Percentiles rank a stretch among this genome's conserved stretches.
phyloP scores from a whole-genome alignment of 2,113 vertebrate genomes.

The Rhinoderma darwinii region DNA sequence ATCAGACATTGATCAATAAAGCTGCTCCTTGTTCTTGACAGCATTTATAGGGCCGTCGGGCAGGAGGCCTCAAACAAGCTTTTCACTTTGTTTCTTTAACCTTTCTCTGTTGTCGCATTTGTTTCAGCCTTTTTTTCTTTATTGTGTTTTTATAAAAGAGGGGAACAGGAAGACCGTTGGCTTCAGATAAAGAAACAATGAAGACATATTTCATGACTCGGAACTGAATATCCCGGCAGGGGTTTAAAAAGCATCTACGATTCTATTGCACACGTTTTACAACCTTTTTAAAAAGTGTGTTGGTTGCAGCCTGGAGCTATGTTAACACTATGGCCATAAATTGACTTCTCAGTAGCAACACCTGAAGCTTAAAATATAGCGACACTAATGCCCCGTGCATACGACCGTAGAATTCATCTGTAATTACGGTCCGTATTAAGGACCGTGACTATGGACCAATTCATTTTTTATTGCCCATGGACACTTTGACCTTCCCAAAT shows the following conservation, averaged over 20 bases:
- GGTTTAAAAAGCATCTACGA: constrained; percentile 52
- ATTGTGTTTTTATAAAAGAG: constrained; percentile 57
- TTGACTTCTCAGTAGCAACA: constrained; percentile 43
- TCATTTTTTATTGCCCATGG: too few species aligned
- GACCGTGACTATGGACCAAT: too few species aligned
- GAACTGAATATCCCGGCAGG: constrained; percentile 53
- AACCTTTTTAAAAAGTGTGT: constrained; percentile 50
- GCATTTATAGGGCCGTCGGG: constrained; percentile 14
- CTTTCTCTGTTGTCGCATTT: constrained; percentile 51
- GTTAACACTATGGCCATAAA: constrained; percentile 51
- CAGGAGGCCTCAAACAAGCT: constrained; percentile 33
- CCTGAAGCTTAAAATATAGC: constrained; percentile 52
- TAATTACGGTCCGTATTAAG: too few species aligned
- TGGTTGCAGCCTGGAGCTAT: constrained; percentile 47
- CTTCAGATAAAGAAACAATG: constrained; percentile 59
- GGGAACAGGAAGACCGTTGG: constrained; percentile 56
- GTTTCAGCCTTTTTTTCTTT: constrained; percentile 46
- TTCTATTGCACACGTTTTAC: constrained; percentile 50
- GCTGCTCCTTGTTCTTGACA: constrained; percentile 27
- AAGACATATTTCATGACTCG: constrained; percentile 58
- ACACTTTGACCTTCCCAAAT: too few species aligned
- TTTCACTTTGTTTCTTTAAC: constrained; percentile 46
- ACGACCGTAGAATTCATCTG: too few species aligned
- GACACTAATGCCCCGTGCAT: too few species aligned
- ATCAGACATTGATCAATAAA: constrained; percentile 33